Conservation (phyloP, 92 coral and sea anemone genomes). For the Actinostola sp. region DNA sequence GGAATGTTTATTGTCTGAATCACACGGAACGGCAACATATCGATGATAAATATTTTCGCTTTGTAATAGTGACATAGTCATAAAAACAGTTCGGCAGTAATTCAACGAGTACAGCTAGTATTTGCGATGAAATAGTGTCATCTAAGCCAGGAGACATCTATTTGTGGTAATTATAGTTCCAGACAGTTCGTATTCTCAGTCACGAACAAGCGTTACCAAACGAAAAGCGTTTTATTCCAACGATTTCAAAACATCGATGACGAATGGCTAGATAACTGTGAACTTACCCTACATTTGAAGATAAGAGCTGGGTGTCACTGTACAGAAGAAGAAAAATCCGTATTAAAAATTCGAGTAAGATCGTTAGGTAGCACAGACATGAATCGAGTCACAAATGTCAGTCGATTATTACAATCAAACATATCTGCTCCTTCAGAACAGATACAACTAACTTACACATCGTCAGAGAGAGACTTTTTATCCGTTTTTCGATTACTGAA, state of each 20-base stretch:
- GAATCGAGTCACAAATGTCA: background rate
- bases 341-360: background rate
- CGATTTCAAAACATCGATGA: no score
- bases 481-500: constrained; percentile 77
- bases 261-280: background rate
- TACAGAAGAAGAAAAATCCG: background rate
- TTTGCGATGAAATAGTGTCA: no score
- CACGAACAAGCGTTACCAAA: no score
- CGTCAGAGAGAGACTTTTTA: constrained; percentile 68
- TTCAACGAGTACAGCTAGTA: background rate
- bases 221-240: no score
- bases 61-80: no score
- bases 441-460: constrained; percentile 49
- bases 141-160: no score
- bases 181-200: no score
- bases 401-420: constrained; percentile 1
- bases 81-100: background rate
- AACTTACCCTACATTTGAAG: constrained; percentile 2
- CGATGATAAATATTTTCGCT: no score
- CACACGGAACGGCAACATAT: no score
- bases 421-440: background rate
- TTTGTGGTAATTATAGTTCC: no score
- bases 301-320: background rate
- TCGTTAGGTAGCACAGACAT: background rate
- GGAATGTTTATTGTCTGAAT: background rate